phyloP scores from a whole-genome alignment of 2,888 invertebrate genomes.

The Thymelicus sylvestris region DNA sequence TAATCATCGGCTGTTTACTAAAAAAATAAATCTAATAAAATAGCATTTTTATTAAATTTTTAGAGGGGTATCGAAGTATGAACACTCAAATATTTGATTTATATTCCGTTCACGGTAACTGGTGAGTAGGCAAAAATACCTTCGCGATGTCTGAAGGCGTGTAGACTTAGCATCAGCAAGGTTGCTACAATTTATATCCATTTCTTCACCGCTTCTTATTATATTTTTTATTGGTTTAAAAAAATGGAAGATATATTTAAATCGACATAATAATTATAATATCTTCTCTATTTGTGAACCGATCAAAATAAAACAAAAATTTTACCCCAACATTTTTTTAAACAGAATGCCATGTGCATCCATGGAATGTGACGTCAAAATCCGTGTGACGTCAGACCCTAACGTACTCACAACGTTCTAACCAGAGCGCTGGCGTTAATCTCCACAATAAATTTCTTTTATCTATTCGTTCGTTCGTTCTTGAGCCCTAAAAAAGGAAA shows the following conservation, averaged over 20 bases:
- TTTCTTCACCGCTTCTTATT: neutral
- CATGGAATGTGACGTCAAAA: neutral
- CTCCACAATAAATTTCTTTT: constrained; percentile 12
- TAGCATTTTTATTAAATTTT: neutral
- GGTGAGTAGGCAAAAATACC: constrained; percentile 58
- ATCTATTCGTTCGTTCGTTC: neutral
- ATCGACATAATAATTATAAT: too few species aligned
- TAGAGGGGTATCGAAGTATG: constrained; percentile 43
- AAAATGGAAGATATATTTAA: neutral
- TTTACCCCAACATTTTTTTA: too few species aligned
- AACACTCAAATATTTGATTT: constrained; percentile 48
- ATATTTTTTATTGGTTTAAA: neutral
- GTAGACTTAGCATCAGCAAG: constrained; percentile 40
- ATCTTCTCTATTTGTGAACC: too few species aligned
- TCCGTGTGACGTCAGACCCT: neutral
- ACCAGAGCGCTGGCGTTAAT: neutral
- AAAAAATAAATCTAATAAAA: too few species aligned
- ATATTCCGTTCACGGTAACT: constrained; percentile 54
- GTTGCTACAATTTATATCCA: constrained; percentile 5
- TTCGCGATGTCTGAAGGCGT: constrained; percentile 45
- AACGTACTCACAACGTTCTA: neutral
- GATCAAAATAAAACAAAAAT: too few species aligned
- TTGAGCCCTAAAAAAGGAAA: neutral
- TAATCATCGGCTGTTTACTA: too few species aligned
- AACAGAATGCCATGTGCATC: neutral